A percentile compares a stretch with the other conserved stretches of the same genome.
phyloP scores from a whole-genome alignment of 2,797 vertebrate species.

The Clangula hyemalis region DNA sequence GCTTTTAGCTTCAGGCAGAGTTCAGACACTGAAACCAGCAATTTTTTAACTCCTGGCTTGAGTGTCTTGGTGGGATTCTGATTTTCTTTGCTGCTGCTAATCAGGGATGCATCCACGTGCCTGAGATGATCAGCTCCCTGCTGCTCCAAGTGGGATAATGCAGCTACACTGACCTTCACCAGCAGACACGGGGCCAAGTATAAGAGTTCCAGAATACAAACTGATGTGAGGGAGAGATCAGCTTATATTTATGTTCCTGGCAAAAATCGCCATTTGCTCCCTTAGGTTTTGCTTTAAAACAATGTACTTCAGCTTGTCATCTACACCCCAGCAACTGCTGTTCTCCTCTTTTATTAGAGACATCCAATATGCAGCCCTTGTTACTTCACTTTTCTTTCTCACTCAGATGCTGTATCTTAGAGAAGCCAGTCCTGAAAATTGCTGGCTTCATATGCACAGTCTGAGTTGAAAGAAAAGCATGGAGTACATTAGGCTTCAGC shows the following conservation, averaged over 20 bases:
- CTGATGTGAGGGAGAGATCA: not conserved
- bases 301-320: not conserved
- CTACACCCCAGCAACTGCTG: not conserved
- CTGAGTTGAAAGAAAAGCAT: conserved; percentile 42
- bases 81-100: not conserved
- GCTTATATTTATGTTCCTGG: not conserved
- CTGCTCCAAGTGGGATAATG: not conserved
- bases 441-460: not conserved
- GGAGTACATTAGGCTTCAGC: conserved; percentile 43
- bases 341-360: conserved; percentile 32
- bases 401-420: not conserved
- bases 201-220: not conserved
- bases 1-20: not conserved
- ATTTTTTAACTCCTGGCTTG: not conserved
- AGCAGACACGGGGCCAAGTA: not conserved
- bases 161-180: not conserved
- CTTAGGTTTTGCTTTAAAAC: not conserved
- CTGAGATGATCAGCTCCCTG: not conserved
- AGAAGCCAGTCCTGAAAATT: conserved; percentile 37
- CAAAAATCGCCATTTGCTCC: not conserved
- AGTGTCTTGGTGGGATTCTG: not conserved
- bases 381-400: conserved; percentile 41
- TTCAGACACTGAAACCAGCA: not conserved
- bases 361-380: conserved; percentile 27
- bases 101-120: not conserved